These are phyloP conservation scores for Archivesica marissinica DNA, from an alignment of 1,140 invertebrate genomes.

Conservation along the genomic window DNA sequence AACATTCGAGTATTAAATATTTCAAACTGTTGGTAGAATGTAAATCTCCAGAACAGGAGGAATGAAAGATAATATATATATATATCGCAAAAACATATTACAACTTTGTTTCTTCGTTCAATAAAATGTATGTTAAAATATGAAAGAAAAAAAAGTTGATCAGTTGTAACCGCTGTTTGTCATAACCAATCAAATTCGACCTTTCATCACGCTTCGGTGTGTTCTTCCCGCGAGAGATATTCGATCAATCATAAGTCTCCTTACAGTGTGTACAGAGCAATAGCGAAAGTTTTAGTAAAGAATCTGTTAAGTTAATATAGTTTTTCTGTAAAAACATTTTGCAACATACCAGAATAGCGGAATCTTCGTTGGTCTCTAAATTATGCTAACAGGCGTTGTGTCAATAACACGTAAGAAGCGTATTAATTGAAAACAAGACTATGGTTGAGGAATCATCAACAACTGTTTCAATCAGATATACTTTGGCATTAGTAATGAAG, in stretches of 20 bases:
- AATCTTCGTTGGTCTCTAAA: conserved; percentile 14
- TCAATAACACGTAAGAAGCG: conserved; percentile 5
- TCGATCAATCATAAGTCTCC: conserved; percentile 32
- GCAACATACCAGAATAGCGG: conserved; percentile 23
- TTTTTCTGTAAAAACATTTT: conserved; percentile 38
- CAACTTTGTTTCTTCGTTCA: conserved; percentile 4
- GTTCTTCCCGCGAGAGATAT: conserved; percentile 22
- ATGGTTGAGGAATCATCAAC: not conserved
- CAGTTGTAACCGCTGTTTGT: conserved; percentile 33
- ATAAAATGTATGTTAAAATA: conserved; percentile 24
- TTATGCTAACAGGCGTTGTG: conserved; percentile 23
- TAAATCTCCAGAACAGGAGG: too few relatives aligned
- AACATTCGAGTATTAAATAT: conserved; percentile 7
- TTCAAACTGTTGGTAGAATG: too few relatives aligned
- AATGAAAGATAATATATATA: too few relatives aligned
- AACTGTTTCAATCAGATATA: not conserved
- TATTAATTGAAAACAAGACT: conserved; percentile 28
- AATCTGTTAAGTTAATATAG: conserved; percentile 40
- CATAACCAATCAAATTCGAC: conserved; percentile 31
- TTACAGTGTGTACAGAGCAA: conserved; percentile 7
- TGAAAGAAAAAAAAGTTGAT: conserved; percentile 32
- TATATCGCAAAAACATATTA: not conserved
- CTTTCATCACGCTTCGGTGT: conserved; percentile 47
- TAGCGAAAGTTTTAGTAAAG: conserved; percentile 36
- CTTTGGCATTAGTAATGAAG: not conserved